Conservation (phyloP, 2,888 invertebrate genomes). For the Chesias legatella region DNA sequence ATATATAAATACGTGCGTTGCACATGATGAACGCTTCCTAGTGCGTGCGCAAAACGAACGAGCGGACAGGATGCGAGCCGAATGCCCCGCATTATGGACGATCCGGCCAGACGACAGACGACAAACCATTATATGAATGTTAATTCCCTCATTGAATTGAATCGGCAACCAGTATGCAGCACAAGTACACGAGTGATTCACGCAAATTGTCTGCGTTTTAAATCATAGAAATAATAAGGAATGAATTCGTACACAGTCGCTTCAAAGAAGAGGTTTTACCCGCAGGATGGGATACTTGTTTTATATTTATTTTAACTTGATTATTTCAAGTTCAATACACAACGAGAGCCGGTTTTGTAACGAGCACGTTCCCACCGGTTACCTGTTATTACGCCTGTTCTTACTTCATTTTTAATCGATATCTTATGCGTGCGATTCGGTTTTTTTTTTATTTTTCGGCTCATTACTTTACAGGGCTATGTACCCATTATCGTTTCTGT, state of each 20-base stretch:
- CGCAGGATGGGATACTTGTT: conserved; percentile 28
- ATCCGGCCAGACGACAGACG: conserved; percentile 64
- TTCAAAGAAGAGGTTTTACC: conserved; percentile 24
- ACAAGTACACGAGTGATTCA: conserved; percentile 58
- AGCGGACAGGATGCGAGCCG: conserved; percentile 59
- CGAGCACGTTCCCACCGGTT: conserved; percentile 41
- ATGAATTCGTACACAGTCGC: conserved; percentile 13
- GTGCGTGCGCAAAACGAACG: conserved; percentile 41
- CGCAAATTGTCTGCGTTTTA: conserved; percentile 32
- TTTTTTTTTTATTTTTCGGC: conserved; percentile 27
- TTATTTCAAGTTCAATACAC: conserved; percentile 54
- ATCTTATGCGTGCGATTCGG: conserved; percentile 34
- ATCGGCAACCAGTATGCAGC: conserved; percentile 61
- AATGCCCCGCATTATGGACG: conserved; percentile 67
- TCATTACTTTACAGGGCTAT: conserved; percentile 18
- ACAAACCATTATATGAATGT: conserved; percentile 64
- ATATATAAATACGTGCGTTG: conserved; percentile 14
- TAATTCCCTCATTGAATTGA: conserved; percentile 70
- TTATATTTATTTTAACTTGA: conserved; percentile 35
- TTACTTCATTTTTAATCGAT: conserved; percentile 55
- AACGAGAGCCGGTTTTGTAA: conserved; percentile 61
- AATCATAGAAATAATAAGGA: conserved; percentile 25
- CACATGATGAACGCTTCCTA: conserved; percentile 57
- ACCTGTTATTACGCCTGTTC: conserved; percentile 56
- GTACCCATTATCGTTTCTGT: conserved; percentile 5